Conservation (phyloP, 2,888 invertebrate genomes). For the Cyclophora albipunctata region DNA sequence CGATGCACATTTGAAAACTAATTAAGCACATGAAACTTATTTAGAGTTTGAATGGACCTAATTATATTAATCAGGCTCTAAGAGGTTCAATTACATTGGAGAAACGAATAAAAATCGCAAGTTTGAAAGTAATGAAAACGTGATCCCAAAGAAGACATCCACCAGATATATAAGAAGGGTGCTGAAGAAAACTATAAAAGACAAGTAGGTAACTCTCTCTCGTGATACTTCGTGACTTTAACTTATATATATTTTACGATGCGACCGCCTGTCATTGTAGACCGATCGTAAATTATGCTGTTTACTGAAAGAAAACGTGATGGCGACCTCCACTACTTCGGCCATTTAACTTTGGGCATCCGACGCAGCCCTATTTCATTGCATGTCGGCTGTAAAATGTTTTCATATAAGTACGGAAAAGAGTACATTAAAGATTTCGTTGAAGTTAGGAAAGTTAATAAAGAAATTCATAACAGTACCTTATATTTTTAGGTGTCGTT, state of each 20-base stretch:
- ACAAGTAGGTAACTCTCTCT: slow-evolving; percentile 14
- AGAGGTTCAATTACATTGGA: too few species aligned
- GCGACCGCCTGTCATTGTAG: slow-evolving; percentile 26
- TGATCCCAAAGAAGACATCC: too few species aligned
- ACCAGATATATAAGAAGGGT: slow-evolving; percentile 7
- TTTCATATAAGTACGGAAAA: background rate
- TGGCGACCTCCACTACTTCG: slow-evolving; percentile 2
- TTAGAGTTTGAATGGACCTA: too few species aligned
- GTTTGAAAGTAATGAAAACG: too few species aligned
- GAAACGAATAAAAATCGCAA: too few species aligned
- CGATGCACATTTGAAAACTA: too few species aligned
- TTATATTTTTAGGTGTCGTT: too few species aligned
- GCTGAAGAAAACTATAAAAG: slow-evolving; percentile 5
- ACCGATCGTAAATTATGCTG: slow-evolving; percentile 33
- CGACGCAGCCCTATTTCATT: slow-evolving; percentile 10
- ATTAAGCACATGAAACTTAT: too few species aligned
- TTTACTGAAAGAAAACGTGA: slow-evolving; percentile 25
- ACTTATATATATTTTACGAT: slow-evolving; percentile 32
- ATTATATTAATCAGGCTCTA: too few species aligned
- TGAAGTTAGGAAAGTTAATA: slow-evolving; percentile 3
- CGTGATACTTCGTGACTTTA: slow-evolving; percentile 24
- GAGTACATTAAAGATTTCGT: slow-evolving; percentile 27
- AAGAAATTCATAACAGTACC: too few species aligned
- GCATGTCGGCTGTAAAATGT: too few species aligned
- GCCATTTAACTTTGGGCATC: background rate